Conservation (phyloP, 2,113 vertebrate genomes). For the Carassius gibelio region DNA sequence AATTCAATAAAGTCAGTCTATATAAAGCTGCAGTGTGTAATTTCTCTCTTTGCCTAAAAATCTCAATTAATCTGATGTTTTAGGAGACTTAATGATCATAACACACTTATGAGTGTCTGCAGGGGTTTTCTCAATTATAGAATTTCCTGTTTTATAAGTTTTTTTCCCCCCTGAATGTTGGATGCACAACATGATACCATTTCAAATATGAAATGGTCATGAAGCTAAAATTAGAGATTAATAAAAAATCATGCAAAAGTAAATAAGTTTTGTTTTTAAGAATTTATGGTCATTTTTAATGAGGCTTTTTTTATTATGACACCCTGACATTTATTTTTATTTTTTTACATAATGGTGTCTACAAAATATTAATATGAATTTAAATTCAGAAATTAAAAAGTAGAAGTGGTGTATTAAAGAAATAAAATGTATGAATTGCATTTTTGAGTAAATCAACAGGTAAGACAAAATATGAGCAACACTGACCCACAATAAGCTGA, state of each 20-base stretch:
- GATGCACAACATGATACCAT: too few species aligned
- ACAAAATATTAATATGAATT: neutral
- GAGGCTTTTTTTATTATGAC: neutral
- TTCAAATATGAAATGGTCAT: too few species aligned
- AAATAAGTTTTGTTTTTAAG: neutral
- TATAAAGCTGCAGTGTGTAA: too few species aligned
- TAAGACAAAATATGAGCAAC: neutral
- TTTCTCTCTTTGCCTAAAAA: too few species aligned
- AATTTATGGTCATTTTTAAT: neutral
- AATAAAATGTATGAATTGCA: too few species aligned
- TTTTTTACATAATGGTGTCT: neutral
- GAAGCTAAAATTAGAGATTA: neutral
- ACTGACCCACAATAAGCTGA: neutral
- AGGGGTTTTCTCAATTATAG: too few species aligned
- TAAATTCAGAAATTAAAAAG: neutral
- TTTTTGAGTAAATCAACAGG: neutral
- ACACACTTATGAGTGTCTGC: too few species aligned
- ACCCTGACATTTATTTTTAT: neutral
- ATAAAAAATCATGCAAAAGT: neutral
- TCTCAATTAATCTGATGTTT: too few species aligned
- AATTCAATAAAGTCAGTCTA: too few species aligned
- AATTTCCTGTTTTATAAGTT: too few species aligned
- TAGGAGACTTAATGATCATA: too few species aligned
- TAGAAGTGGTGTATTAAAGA: neutral
- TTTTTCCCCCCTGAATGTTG: too few species aligned